Evolutionary conservation across 2,113 vertebrate genomes (phyloP).

Genomic region (Monopterus albus): DNA sequence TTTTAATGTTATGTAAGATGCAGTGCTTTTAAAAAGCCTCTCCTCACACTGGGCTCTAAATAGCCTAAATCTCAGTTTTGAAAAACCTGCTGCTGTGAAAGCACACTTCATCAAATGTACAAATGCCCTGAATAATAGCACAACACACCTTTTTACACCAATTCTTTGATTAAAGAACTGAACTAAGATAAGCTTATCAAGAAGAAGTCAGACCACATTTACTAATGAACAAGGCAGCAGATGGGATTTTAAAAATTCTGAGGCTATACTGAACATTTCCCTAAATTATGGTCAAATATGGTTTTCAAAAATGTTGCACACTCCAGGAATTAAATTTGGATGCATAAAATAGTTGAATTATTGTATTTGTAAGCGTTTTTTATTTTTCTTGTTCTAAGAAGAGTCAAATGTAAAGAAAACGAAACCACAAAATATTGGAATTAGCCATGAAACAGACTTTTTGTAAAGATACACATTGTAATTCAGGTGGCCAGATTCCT

Average conservation of each 20-base stretch:
- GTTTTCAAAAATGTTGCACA: neutral
- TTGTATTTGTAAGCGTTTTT: neutral
- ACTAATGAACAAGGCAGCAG: too few relatives aligned
- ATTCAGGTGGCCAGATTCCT: neutral
- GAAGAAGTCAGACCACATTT: too few relatives aligned
- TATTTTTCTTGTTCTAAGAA: neutral
- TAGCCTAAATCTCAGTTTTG: neutral
- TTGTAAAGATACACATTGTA: too few relatives aligned
- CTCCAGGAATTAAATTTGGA: neutral
- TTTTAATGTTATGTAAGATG: too few relatives aligned
- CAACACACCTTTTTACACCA: too few relatives aligned
- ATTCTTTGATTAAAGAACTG: too few relatives aligned
- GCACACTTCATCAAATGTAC: neutral
- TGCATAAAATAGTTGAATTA: neutral
- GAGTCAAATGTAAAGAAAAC: too few relatives aligned
- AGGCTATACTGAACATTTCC: too few relatives aligned
- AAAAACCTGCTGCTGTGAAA: neutral
- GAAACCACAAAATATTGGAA: too few relatives aligned
- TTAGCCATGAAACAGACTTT: too few relatives aligned
- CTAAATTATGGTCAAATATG: neutral
- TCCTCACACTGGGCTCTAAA: neutral
- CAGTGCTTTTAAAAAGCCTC: slow-evolving; percentile 4
- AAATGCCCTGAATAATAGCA: neutral
- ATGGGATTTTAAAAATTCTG: too few relatives aligned
- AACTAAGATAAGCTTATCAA: too few relatives aligned